Conservation (phyloP, 2,113 vertebrate genomes). For the Promerops cafer region DNA sequence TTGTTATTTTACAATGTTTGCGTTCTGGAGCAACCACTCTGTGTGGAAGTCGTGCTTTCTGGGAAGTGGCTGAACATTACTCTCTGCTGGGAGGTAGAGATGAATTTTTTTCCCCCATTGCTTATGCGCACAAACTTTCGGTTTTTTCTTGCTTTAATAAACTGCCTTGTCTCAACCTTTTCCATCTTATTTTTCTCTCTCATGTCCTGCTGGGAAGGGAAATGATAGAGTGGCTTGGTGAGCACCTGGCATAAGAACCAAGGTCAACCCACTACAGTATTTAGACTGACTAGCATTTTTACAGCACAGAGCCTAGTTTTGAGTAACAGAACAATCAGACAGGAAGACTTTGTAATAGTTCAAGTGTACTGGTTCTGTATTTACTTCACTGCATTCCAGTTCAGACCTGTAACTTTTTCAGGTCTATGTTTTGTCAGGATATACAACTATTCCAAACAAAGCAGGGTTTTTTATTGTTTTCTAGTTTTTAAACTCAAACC, state of each 20-base stretch:
- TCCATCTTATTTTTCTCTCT: not conserved
- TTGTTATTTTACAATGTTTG: not conserved
- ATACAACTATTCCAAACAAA: not conserved
- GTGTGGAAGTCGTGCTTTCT: not conserved
- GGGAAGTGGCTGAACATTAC: not conserved
- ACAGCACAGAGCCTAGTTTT: not conserved
- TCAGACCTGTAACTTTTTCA: not conserved
- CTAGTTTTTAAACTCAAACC: not conserved
- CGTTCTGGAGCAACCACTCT: not conserved
- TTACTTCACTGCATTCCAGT: not conserved
- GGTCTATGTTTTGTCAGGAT: not conserved
- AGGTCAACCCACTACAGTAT: not conserved
- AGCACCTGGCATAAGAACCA: not conserved
- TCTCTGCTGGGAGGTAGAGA: not conserved
- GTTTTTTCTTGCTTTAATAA: not conserved
- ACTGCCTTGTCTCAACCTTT: not conserved
- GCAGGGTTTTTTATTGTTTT: not conserved
- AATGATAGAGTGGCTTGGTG: not conserved
- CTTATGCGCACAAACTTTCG: fast-evolving
- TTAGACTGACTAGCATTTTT: not conserved
- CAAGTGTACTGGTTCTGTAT: not conserved
- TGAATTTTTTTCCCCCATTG: not conserved
- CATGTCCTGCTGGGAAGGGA: not conserved
- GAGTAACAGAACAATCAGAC: not conserved
- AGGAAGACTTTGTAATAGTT: not conserved